Conservation (phyloP, 2,797 vertebrate genomes). For the Euphonia xanthogaster region DNA sequence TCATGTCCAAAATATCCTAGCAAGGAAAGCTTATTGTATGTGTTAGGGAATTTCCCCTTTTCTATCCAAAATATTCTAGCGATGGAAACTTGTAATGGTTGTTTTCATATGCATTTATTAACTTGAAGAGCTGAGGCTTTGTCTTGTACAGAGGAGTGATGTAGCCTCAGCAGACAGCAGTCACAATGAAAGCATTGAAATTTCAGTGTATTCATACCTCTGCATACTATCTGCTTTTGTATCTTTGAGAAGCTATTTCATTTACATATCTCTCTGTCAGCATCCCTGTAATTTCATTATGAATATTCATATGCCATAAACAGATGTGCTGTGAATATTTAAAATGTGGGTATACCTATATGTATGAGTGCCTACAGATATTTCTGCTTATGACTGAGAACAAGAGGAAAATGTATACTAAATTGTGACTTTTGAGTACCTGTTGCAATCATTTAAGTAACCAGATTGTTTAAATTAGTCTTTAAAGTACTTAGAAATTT, state of each 20-base stretch:
- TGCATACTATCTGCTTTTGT: fast-evolving
- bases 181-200: not conserved
- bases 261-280: not conserved
- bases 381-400: not conserved
- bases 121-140: not conserved
- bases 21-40: not conserved
- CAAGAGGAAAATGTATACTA: not conserved
- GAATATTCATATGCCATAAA: not conserved
- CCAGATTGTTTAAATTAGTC: not conserved
- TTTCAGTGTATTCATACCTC: not conserved
- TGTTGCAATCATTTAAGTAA: not conserved
- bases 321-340: not conserved
- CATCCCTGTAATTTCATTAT: not conserved
- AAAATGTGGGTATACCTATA: not conserved
- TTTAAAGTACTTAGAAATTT: not conserved
- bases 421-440: not conserved
- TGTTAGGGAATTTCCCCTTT: not conserved
- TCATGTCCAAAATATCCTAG: not conserved
- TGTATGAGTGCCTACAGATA: not conserved
- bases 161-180: not conserved
- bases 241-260: not conserved
- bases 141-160: not conserved
- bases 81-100: not conserved
- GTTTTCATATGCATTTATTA: not conserved
- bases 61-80: not conserved